Percentiles rank a stretch among this genome's conserved stretches.
phyloP scores from a whole-genome alignment of 1,140 invertebrate genomes.

The Paraescarpia echinospica region DNA sequence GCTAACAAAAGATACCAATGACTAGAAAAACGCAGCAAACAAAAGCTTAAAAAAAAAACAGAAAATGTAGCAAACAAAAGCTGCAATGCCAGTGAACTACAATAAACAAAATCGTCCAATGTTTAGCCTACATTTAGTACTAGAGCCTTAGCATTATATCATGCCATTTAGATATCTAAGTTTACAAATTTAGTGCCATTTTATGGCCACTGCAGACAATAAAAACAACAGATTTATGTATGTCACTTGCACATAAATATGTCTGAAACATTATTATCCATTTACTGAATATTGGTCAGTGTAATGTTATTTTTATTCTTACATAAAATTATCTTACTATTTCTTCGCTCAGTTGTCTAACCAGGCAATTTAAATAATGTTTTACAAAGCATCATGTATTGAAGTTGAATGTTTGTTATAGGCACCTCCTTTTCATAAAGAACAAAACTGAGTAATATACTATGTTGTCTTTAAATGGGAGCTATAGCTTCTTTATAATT shows the following conservation, averaged over 20 bases:
- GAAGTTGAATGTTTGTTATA: background rate
- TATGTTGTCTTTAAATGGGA: too few relatives aligned
- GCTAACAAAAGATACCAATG: too few relatives aligned
- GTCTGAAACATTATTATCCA: background rate
- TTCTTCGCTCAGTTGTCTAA: background rate
- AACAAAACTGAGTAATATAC: background rate
- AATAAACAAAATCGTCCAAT: background rate
- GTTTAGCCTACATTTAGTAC: background rate
- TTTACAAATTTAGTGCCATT: background rate
- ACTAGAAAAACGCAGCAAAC: too few relatives aligned
- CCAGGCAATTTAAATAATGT: background rate
- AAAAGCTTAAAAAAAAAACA: too few relatives aligned
- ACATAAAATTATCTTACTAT: background rate
- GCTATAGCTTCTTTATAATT: too few relatives aligned
- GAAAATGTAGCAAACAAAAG: too few relatives aligned
- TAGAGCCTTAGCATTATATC: background rate
- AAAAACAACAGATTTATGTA: constrained; percentile 1
- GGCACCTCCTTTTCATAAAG: background rate
- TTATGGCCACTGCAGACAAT: background rate
- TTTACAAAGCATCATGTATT: background rate
- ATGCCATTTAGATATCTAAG: background rate
- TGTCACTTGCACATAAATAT: background rate
- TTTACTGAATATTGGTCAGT: background rate
- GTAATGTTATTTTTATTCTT: background rate
- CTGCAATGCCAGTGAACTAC: background rate